Evolutionary conservation across 2,888 invertebrate species (phyloP), one percentile per base, ranked within the genome.

Genomic region (Microplitis manilae): DNA sequence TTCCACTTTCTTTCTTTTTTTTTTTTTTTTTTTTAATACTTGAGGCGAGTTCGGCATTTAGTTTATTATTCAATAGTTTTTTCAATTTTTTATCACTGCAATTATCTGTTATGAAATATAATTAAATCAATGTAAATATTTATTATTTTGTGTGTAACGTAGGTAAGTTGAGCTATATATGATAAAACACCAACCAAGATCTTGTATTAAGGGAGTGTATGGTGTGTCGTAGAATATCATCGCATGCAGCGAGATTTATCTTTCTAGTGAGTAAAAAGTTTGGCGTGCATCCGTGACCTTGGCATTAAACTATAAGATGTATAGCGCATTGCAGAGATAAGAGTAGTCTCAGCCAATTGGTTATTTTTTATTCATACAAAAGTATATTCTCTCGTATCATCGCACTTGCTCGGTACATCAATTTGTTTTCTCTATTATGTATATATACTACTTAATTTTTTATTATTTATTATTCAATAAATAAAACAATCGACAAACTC

Each of bases 251-350:
- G 71, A 60, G 50, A 70, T 70, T 41, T 38, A 68, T 41, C 41
- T 68, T 41, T 68, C 9, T 8, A 68, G 60, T 59, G 17, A 59
- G 30, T 50, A 13, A 20, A 70, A 70, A 70, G n/a, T 70, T 70
- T 59, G 41, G 20, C 20, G 20, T 70, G 50, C 30, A 76, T 65
- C 59, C 65, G 64, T 76, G 76, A 41, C 76, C 76, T 76, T 76
- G 76, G 70, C 76, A 76, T 76, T 76, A 61, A 40, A 73, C 30
- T 59, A 64, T 64, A 70, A 70, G 59, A 59, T 68, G 40, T 70
- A 71, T 62, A 67, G 65, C 50, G 75, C 61, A 68, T 59, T 38
- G 50, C 41, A 68, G 68, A 62, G 62, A 62, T 62, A 17, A 68
- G n/a, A 68, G 41, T 40, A 30, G 30, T 30, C 30, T 30, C 15